phyloP scores from a whole-genome alignment of 2,797 vertebrate species.

The Sciurus vulgaris region DNA sequence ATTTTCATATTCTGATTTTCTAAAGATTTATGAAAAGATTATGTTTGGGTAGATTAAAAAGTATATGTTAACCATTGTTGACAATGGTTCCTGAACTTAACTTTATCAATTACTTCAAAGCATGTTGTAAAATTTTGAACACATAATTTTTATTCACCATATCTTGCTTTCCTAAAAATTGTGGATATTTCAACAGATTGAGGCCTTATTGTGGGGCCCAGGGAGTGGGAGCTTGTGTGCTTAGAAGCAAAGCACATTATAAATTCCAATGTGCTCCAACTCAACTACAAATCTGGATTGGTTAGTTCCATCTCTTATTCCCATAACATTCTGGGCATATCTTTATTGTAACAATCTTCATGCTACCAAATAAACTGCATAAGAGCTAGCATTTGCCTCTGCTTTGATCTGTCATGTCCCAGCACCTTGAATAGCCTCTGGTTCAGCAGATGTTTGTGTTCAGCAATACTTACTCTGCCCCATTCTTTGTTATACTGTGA shows the following conservation, averaged over 20 bases:
- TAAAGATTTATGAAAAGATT: conserved; percentile 38
- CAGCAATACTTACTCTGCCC: neutral
- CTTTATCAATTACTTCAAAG: conserved; percentile 4
- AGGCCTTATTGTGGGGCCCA: neutral
- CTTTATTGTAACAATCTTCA: neutral
- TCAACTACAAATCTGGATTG: neutral
- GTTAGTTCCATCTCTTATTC: neutral
- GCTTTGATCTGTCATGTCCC: neutral
- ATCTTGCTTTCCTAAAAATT: conserved; percentile 33
- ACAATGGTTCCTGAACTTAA: neutral
- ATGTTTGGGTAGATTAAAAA: conserved; percentile 24
- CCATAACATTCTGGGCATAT: neutral
- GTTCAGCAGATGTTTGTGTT: neutral
- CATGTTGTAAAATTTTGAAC: conserved; percentile 28
- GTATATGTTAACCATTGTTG: neutral
- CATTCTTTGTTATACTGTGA: neutral
- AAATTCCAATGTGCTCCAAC: neutral
- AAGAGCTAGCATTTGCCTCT: neutral
- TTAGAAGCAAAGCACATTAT: neutral
- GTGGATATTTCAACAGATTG: neutral
- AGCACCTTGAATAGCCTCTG: neutral
- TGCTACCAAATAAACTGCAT: neutral
- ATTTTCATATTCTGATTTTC: conserved; percentile 2
- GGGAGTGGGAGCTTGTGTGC: neutral
- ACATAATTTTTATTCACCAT: neutral